Evolutionary conservation across 2,797 vertebrate species (phyloP).

Genomic region (Poeciliopsis gracilis): DNA sequence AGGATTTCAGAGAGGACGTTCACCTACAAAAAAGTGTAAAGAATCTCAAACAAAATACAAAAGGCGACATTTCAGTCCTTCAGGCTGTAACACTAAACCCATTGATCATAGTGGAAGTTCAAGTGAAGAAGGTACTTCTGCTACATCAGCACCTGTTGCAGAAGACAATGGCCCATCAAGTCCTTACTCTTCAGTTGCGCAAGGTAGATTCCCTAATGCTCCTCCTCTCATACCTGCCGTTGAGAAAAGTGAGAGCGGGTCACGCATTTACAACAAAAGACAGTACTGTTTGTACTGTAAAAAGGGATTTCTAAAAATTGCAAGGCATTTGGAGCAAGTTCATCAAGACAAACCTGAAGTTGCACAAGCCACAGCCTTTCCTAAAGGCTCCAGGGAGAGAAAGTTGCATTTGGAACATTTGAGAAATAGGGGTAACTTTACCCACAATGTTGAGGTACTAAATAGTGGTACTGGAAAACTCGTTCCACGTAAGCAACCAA

Average conservation of each 20-base stretch:
- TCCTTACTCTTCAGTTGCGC: not conserved
- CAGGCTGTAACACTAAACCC: not conserved
- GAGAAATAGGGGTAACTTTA: constrained; percentile 34
- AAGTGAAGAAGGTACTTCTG: not conserved
- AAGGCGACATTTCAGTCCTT: not conserved
- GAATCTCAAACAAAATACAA: not conserved
- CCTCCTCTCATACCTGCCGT: constrained; percentile 20
- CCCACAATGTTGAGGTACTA: constrained; percentile 33
- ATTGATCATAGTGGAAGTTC: not conserved
- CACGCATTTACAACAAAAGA: constrained; percentile 33
- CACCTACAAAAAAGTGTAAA: not conserved
- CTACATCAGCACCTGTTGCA: not conserved
- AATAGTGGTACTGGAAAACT: constrained; percentile 17
- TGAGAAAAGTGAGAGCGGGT: constrained; percentile 4
- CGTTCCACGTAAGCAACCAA: constrained; percentile 29
- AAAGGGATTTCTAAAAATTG: constrained; percentile 9
- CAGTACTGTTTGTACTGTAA: constrained; percentile 36
- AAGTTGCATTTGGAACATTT: constrained; percentile 24
- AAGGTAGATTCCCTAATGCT: not conserved
- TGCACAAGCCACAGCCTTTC: constrained; percentile 1
- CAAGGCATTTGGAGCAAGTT: constrained; percentile 27
- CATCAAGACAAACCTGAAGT: constrained; percentile 23
- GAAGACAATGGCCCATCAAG: not conserved
- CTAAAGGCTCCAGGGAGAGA: constrained; percentile 39
- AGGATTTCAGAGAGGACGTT: not conserved